A percentile compares a stretch with the other conserved stretches of the same genome.
phyloP scores from a whole-genome alignment of 2,113 vertebrate genomes.

The Cephalopholis sonnerati region DNA sequence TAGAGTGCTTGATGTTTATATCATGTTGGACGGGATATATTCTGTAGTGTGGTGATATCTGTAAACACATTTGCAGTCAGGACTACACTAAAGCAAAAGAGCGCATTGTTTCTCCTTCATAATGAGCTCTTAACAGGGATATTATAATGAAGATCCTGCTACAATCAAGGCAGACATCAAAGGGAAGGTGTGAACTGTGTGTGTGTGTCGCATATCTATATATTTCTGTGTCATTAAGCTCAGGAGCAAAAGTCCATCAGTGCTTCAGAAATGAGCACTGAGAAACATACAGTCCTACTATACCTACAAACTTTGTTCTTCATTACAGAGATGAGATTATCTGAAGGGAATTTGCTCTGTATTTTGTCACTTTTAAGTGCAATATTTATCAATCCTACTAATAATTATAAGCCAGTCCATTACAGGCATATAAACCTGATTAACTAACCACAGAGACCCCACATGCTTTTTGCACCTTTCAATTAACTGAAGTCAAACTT shows the following conservation, averaged over 20 bases:
- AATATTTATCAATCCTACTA: neutral
- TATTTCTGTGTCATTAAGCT: conserved; percentile 17
- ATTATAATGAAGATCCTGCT: conserved; percentile 5
- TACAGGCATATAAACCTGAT: neutral
- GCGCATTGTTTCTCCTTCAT: neutral
- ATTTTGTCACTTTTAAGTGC: neutral
- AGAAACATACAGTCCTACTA: neutral
- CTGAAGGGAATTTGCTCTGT: too few relatives aligned
- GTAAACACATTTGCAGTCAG: neutral
- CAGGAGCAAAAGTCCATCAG: neutral
- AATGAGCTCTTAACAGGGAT: conserved; percentile 21
- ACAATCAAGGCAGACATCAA: conserved; percentile 37
- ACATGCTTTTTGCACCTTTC: neutral
- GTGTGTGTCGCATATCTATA: neutral
- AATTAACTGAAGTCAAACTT: neutral
- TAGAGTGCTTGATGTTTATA: neutral
- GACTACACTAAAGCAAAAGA: neutral
- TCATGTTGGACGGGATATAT: neutral
- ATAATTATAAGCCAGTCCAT: neutral
- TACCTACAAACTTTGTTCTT: neutral
- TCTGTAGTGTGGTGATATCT: neutral
- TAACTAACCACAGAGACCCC: neutral
- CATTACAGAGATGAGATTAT: neutral
- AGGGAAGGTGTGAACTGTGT: conserved; percentile 14
- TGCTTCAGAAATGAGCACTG: neutral